A percentile compares a stretch with the other conserved stretches of the same genome.
phyloP scores from a whole-genome alignment of 2,113 vertebrate species.

The Oenanthe oenanthe region DNA sequence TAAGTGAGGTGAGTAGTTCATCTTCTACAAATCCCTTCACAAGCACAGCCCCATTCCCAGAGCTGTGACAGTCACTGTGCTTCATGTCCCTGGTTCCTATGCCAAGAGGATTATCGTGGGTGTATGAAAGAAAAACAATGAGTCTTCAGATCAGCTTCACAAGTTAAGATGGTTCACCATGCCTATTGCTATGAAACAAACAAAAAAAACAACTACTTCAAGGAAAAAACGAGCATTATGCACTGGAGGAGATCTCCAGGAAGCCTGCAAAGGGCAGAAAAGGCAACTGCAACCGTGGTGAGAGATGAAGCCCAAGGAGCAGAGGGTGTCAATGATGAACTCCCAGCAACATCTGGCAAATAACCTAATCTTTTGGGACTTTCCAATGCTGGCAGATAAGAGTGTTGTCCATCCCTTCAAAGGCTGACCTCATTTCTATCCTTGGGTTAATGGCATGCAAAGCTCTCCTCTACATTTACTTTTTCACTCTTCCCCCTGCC shows the following conservation, averaged over 20 bases:
- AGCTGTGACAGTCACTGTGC: background rate
- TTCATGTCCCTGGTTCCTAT: background rate
- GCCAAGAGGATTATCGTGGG: background rate
- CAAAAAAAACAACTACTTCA: background rate
- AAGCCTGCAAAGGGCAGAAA: conserved; percentile 54
- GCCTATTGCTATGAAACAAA: conserved; percentile 12
- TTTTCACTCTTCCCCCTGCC: background rate
- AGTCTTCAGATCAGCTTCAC: background rate
- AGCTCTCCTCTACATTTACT: conserved; percentile 1
- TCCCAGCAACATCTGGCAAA: conserved; percentile 71
- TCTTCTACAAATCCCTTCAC: background rate
- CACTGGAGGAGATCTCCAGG: background rate
- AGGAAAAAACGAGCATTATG: background rate
- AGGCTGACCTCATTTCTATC: conserved; percentile 54
- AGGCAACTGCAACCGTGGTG: background rate
- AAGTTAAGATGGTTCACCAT: background rate
- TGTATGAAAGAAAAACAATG: conserved; percentile 45
- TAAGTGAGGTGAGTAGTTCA: background rate
- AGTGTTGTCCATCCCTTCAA: background rate
- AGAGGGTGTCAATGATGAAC: conserved; percentile 61
- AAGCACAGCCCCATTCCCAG: background rate
- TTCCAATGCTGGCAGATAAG: conserved; percentile 40
- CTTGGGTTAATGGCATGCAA: conserved; percentile 48
- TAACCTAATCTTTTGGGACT: conserved; percentile 28
- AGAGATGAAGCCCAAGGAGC: conserved; percentile 41